phyloP scores from a whole-genome alignment of 2,888 invertebrate genomes.

The Endotricha flammealis region DNA sequence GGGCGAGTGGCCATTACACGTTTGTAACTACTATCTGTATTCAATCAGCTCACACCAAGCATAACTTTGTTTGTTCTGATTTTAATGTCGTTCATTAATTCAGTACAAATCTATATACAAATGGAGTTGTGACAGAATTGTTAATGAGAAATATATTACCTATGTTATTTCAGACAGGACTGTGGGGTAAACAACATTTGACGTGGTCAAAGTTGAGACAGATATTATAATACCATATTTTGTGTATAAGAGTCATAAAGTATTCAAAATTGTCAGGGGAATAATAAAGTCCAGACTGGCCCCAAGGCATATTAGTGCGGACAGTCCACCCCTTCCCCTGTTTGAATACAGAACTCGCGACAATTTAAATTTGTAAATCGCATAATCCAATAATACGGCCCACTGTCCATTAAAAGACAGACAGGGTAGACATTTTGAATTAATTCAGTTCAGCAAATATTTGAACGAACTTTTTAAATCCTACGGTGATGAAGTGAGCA shows the following conservation, averaged over 20 bases:
- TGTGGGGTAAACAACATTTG: no score
- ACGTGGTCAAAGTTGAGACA: no score
- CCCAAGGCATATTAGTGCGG: constrained; percentile 42
- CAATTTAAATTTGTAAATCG: constrained; percentile 64
- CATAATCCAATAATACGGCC: constrained; percentile 65
- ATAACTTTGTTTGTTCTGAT: neutral
- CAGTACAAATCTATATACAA: no score
- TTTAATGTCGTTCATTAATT: no score
- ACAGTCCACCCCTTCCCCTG: constrained; percentile 52
- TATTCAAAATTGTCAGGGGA: no score
- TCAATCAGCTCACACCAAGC: neutral
- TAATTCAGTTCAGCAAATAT: constrained; percentile 14
- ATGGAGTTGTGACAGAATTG: no score
- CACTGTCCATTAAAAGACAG: constrained; percentile 44
- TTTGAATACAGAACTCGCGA: constrained; percentile 44
- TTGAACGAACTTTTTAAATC: no score
- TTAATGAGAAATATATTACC: no score
- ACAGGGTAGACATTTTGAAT: constrained; percentile 34
- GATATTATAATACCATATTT: no score
- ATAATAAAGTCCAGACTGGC: constrained; percentile 19
- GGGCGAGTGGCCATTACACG: constrained; percentile 22
- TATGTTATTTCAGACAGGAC: no score
- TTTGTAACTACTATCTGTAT: constrained; percentile 16
- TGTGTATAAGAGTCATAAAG: no score
- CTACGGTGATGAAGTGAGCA: no score